Base-by-base conservation (phyloP, 2,888 invertebrate genomes). In the Lepidocyrtinus sp. region DNA sequence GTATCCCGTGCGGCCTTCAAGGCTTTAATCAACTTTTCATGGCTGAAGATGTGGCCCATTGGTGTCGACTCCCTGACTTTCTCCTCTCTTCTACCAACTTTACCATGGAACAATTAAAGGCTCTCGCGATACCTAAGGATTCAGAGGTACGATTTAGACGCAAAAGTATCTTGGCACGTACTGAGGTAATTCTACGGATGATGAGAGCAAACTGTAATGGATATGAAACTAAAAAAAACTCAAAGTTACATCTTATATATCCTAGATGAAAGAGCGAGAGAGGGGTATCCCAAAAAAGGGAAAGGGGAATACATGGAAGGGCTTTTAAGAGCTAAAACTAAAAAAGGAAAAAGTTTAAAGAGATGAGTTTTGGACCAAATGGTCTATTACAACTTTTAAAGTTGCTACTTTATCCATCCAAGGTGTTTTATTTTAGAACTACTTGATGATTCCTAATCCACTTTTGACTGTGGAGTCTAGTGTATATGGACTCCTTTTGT, bases 21-120 rank as follows among this genome's bases (percentile, higher is more conserved):
- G 96, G 96, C 2, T 96, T 97, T 89, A 96, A 96, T 90, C 96
- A 96, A 89, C 91, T 97, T 46, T 97, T 97, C 89, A 96, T 97
- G 94, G 92, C 96, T 2, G 94, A 95, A 87, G 92, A 93, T 45
- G 96, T 96, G 0, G 92, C 93, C 61, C 94, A 96, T 89, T 96
- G 96, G 95, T 84, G 85, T 79, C 81, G 83, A 65, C 71, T 86
- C 75, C 84, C 83, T 61, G 76, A 83, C 69, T 82, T 82, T 74
- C 83, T 83, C 69, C 83, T 76, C 76, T 71, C 78, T 79, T 83
- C 75, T 65, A 82, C 84, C 78, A 86, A 85, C 84, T 85, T 86
- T 79, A 86, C 85, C 79, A 69, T 76, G 70, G 82, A 85, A 71
- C 86, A 86, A 85, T 85, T 86, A 83, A 84, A 85, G 78, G 75